Evolutionary conservation across 2,113 vertebrate species (phyloP).

Genomic region (Cheilinus undulatus): DNA sequence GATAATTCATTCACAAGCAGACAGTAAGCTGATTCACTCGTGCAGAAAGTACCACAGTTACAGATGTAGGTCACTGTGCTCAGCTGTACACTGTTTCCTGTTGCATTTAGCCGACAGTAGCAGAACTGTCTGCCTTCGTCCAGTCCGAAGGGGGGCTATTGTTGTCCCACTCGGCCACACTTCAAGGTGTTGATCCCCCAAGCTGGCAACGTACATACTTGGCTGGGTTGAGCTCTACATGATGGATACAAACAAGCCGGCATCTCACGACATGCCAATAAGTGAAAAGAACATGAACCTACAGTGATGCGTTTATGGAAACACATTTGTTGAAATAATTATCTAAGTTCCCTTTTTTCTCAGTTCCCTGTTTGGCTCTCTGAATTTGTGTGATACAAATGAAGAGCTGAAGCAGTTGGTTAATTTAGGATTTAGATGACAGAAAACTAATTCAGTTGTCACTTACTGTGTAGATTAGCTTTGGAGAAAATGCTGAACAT

Average conservation of each 20-base stretch:
- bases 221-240: slow-evolving; percentile 10
- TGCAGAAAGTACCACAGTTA: slow-evolving; percentile 37
- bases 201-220: slow-evolving; percentile 28
- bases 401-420: no score
- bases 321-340: not conserved
- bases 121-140: slow-evolving; percentile 16
- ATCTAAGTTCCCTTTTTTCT: slow-evolving; percentile 10
- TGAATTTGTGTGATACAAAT: no score
- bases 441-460: no score
- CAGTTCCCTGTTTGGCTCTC: no score
- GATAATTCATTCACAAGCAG: slow-evolving; percentile 44
- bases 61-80: slow-evolving; percentile 74
- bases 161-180: slow-evolving; percentile 46
- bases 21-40: slow-evolving; percentile 42
- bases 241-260: slow-evolving; percentile 13
- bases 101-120: slow-evolving; percentile 39
- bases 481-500: no score
- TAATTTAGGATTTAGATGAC: no score
- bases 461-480: no score
- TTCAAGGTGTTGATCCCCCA: slow-evolving; percentile 62
- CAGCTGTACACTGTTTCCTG: slow-evolving; percentile 58
- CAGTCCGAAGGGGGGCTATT: slow-evolving; percentile 34
- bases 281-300: not conserved
- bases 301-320: not conserved
- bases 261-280: not conserved